A percentile compares a stretch with the other conserved stretches of the same genome.
These are phyloP conservation scores for Haliclystus octoradiatus DNA, from an alignment of 30 jellyfish, hydroid and myxozoan species.

Conservation along the genomic window DNA sequence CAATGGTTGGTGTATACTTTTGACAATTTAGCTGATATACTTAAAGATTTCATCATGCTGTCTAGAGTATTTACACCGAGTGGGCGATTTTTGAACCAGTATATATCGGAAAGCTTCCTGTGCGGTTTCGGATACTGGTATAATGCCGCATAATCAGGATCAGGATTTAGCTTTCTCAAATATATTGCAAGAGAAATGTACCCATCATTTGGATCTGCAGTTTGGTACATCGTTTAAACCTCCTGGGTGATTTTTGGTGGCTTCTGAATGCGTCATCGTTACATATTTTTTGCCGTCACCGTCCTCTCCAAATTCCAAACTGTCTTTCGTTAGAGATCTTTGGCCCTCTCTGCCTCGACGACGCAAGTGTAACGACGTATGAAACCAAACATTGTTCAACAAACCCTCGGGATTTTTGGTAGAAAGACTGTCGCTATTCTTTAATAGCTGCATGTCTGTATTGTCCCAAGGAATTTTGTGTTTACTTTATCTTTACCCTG, in stretches of 20 bases:
- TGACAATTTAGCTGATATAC: not conserved
- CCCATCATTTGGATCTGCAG: not conserved
- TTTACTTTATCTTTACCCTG: not conserved
- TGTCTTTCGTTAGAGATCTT: not conserved
- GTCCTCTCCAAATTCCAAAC: not conserved
- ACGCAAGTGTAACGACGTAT: not conserved
- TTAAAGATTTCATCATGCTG: not conserved
- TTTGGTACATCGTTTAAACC: not conserved
- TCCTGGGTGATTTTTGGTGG: not conserved
- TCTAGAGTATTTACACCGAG: not conserved
- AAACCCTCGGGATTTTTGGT: not conserved
- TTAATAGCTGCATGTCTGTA: not conserved
- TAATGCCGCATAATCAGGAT: not conserved
- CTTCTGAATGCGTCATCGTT: not conserved
- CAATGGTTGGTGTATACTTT: not conserved
- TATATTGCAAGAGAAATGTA: not conserved
- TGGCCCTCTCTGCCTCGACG: slow-evolving; percentile 2
- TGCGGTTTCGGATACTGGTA: not conserved
- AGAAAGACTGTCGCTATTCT: not conserved
- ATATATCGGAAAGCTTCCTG: not conserved
- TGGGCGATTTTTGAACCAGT: not conserved
- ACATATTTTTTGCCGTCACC: not conserved
- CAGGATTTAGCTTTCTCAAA: not conserved
- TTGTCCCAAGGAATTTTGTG: not conserved
- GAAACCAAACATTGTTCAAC: not conserved